phyloP scores from a whole-genome alignment of 2,888 invertebrate genomes.

The Dendrolimus pini region DNA sequence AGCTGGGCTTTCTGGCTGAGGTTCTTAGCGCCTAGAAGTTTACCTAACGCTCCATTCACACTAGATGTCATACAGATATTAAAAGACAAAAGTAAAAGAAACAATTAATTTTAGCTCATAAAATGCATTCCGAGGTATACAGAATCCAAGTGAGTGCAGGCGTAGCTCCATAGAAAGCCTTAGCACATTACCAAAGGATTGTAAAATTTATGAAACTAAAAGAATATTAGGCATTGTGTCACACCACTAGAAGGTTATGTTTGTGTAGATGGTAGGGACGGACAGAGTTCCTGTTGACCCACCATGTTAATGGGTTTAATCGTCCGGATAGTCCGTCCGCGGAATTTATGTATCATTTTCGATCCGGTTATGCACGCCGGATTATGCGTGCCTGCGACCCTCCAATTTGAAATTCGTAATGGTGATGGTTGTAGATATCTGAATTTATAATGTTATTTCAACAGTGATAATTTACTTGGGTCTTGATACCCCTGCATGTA shows the following conservation, averaged over 20 bases:
- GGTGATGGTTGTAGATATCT: constrained; percentile 52
- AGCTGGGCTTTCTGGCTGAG: too few species aligned
- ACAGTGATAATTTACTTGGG: constrained; percentile 27
- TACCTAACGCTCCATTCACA: too few species aligned
- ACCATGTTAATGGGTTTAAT: constrained; percentile 73
- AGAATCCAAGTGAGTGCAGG: too few species aligned
- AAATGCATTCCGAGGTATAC: too few species aligned
- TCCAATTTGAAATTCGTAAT: constrained; percentile 44
- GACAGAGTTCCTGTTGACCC: constrained; percentile 53
- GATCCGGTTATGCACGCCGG: constrained; percentile 69
- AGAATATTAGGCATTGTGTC: not conserved
- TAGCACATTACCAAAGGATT: too few species aligned
- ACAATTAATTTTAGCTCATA: too few species aligned
- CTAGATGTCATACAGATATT: too few species aligned
- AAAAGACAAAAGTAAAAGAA: too few species aligned
- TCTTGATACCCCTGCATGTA: not conserved
- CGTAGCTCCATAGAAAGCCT: too few species aligned
- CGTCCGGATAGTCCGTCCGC: constrained; percentile 63
- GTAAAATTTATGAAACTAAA: too few species aligned
- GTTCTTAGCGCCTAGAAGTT: too few species aligned
- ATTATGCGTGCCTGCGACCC: constrained; percentile 56
- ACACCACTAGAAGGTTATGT: not conserved
- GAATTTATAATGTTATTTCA: constrained; percentile 47
- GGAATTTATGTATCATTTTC: constrained; percentile 76
- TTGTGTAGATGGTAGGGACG: constrained; percentile 18